Percentiles rank a stretch among this genome's conserved stretches.
Conservation (phyloP, 2,888 invertebrate genomes). For the Meloe dianella region DNA sequence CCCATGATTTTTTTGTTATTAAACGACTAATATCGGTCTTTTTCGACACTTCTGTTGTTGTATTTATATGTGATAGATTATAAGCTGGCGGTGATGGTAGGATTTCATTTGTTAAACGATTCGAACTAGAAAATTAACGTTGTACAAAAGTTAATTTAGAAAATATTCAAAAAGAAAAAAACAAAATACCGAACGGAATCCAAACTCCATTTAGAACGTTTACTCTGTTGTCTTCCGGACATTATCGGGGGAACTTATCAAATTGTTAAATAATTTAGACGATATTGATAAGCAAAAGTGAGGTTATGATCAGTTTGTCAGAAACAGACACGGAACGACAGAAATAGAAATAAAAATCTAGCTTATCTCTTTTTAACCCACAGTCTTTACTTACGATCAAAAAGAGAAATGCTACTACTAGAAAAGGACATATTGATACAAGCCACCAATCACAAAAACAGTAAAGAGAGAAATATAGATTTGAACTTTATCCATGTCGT, state of each 20-base stretch:
- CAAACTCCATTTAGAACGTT: conserved; percentile 55
- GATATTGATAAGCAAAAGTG: background rate
- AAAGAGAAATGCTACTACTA: no score
- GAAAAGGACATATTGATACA: no score
- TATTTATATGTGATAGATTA: conserved; percentile 73
- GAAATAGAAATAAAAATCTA: no score
- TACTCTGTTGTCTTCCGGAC: conserved; percentile 35
- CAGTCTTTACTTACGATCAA: no score
- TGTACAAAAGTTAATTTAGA: no score
- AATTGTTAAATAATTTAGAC: background rate
- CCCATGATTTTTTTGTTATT: conserved; percentile 95
- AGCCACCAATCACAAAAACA: no score
- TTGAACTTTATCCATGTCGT: no score
- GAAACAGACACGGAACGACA: no score
- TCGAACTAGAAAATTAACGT: conserved; percentile 4
- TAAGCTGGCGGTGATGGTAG: conserved; percentile 85
- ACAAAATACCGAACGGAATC: conserved; percentile 52
- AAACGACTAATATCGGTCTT: conserved; percentile 84
- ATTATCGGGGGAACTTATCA: no score
- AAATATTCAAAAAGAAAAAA: no score
- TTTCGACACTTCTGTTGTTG: conserved; percentile 78
- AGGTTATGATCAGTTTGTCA: conserved; percentile 18
- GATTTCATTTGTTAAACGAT: conserved; percentile 39
- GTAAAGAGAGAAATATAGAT: no score
- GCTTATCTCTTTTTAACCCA: no score